Evolutionary conservation across 2,113 vertebrate species (phyloP), one percentile per base, ranked within the genome.

Genomic region (Pungitius pungitius): DNA sequence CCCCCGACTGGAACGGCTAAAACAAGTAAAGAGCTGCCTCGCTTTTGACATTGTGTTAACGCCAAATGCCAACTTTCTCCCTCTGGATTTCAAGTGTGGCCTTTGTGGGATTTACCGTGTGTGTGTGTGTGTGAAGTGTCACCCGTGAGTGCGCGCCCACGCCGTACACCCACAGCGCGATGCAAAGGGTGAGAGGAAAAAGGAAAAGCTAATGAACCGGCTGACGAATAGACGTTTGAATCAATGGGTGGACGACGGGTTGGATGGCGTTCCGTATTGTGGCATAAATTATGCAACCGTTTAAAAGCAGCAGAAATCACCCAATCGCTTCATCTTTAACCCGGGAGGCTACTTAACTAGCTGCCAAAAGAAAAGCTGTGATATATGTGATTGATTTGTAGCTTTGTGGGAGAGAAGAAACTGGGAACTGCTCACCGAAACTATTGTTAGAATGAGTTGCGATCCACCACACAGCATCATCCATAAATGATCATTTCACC

Each of bases 21-120:
- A 89, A 87, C 73, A 40, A 24, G 12, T n/a, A 45, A 70, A 85
- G 80, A 75, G 64, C 69, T 47, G 71, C 60, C 39, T 69, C 22
- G 15, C n/a, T 77, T 64, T 73, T 3, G 0, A 49, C 71, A 61
- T 14, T 7, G 80, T 71, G 78, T 69, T 74, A 65, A 58, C 73
- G 52, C n/a, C 15, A 62, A 84, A 85, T 61, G 85, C 69, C 80
- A 85, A 82, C 61, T 67, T 67, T 77, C 52, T 75, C 84, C 85
- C 73, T 6, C 0, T 24, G 77, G 89, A 81, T 69, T 74, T 79
- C 42, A 80, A 83, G 47, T 52, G 67, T 61, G 49, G 58, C 49
- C 35, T 69, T 27, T 37, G 27, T 77, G 72, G 71, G 64, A 73
- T 42, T 49, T 24, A 58, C 6, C 12, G 22, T 35, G 40, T 11